phyloP scores from a whole-genome alignment of 1,140 invertebrate species.

The Cydia pomonella region DNA sequence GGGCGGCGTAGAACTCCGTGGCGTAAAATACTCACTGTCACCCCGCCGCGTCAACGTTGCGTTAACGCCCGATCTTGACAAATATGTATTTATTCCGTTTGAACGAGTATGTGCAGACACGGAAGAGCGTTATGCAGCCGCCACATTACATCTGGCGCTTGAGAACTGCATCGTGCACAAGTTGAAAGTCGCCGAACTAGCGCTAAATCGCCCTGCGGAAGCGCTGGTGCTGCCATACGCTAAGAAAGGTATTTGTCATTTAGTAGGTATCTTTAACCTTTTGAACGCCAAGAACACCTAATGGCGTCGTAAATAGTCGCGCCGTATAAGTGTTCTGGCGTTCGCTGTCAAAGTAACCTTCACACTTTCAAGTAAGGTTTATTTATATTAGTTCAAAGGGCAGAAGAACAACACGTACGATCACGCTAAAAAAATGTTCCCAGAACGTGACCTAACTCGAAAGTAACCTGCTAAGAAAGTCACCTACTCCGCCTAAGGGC shows the following conservation, averaged over 20 bases:
- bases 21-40: slow-evolving; percentile 94
- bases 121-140: slow-evolving; percentile 82
- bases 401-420: no score
- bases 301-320: no score
- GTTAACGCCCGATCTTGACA: slow-evolving; percentile 89
- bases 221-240: slow-evolving; percentile 82
- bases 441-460: no score
- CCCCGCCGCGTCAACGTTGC: slow-evolving; percentile 90
- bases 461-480: no score
- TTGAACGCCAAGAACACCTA: no score
- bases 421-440: no score
- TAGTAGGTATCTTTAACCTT: no score
- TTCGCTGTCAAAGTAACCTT: no score
- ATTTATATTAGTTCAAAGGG: no score
- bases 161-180: slow-evolving; percentile 89
- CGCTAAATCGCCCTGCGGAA: slow-evolving; percentile 83
- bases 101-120: slow-evolving; percentile 84
- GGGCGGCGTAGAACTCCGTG: slow-evolving; percentile 94
- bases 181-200: slow-evolving; percentile 89
- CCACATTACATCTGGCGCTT: slow-evolving; percentile 85
- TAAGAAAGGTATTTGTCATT: slow-evolving; percentile 47
- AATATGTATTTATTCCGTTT: slow-evolving; percentile 92
- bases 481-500: no score
- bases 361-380: no score
- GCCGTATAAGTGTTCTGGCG: no score